phyloP scores from a whole-genome alignment of 2,113 vertebrate genomes.

The Columba livia region DNA sequence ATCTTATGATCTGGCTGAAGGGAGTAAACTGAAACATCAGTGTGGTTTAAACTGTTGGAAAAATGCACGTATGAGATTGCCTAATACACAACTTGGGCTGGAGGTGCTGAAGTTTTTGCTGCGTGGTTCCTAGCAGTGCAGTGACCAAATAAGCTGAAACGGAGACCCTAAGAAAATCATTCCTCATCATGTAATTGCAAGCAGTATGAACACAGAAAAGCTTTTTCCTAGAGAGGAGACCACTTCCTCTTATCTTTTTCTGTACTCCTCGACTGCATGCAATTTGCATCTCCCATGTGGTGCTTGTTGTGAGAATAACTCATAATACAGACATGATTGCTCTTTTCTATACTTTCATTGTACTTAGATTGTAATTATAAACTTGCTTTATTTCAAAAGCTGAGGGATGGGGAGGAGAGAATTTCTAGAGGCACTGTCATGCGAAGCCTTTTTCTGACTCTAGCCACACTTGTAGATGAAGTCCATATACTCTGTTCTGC shows the following conservation, averaged over 20 bases:
- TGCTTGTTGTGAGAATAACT: not conserved
- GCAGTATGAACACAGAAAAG: not conserved
- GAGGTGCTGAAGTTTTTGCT: not conserved
- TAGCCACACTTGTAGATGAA: conserved; percentile 4
- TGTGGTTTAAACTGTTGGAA: not conserved
- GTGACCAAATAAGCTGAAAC: not conserved
- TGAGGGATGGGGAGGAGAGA: conserved; percentile 26
- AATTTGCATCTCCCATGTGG: not conserved
- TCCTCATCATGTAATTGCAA: not conserved
- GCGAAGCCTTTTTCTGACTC: conserved; percentile 28
- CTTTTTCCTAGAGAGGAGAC: not conserved
- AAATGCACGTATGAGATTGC: not conserved
- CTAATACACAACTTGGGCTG: not conserved
- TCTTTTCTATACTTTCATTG: not conserved
- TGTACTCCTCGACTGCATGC: not conserved
- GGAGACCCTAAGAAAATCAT: not conserved
- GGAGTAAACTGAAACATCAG: not conserved
- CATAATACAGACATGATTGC: not conserved
- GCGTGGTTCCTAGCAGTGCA: not conserved
- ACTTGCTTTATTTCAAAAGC: conserved; percentile 6
- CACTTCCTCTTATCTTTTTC: conserved; percentile 1
- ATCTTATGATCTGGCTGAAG: not conserved
- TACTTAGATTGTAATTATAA: not conserved
- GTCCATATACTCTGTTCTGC: conserved; percentile 30
- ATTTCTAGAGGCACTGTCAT: conserved; percentile 19